Percentiles rank a stretch among this genome's conserved stretches.
phyloP scores from a whole-genome alignment of 2,888 invertebrate species.

The Catocala nupta region DNA sequence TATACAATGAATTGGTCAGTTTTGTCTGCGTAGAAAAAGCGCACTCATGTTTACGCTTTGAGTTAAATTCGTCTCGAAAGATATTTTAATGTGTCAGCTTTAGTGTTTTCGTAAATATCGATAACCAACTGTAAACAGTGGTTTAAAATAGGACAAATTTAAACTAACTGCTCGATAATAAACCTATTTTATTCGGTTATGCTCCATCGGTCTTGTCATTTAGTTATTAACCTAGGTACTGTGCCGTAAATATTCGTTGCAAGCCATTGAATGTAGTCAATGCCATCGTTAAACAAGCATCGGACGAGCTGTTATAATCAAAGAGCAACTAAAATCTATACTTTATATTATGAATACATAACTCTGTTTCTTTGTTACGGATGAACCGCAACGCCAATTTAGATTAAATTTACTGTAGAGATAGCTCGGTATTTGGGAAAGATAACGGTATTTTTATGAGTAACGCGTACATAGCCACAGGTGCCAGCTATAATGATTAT shows the following conservation, averaged over 20 bases:
- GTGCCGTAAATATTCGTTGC: slow-evolving; percentile 25
- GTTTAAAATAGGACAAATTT: slow-evolving; percentile 9
- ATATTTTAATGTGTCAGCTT: slow-evolving; percentile 8
- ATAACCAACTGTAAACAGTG: slow-evolving; percentile 9
- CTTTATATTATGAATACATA: not conserved
- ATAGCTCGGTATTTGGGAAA: too few species aligned
- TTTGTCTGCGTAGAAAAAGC: not conserved
- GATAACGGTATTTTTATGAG: too few species aligned
- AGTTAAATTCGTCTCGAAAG: slow-evolving; percentile 15
- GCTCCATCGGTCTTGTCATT: slow-evolving; percentile 22
- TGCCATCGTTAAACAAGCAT: slow-evolving; percentile 13
- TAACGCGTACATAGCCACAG: too few species aligned
- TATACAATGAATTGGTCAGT: too few species aligned
- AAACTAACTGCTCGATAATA: not conserved
- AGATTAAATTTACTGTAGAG: too few species aligned
- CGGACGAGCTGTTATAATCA: not conserved
- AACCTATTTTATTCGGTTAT: slow-evolving; percentile 1
- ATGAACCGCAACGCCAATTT: too few species aligned
- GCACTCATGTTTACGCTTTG: slow-evolving; percentile 7
- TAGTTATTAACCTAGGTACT: slow-evolving; percentile 18
- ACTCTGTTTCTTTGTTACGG: too few species aligned
- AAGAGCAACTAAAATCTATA: not conserved
- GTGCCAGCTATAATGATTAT: too few species aligned
- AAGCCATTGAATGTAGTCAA: slow-evolving; percentile 30
- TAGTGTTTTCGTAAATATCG: slow-evolving; percentile 11